Evolutionary conservation across 2,113 vertebrate species (phyloP).

Genomic region (Pelecanus crispus): DNA sequence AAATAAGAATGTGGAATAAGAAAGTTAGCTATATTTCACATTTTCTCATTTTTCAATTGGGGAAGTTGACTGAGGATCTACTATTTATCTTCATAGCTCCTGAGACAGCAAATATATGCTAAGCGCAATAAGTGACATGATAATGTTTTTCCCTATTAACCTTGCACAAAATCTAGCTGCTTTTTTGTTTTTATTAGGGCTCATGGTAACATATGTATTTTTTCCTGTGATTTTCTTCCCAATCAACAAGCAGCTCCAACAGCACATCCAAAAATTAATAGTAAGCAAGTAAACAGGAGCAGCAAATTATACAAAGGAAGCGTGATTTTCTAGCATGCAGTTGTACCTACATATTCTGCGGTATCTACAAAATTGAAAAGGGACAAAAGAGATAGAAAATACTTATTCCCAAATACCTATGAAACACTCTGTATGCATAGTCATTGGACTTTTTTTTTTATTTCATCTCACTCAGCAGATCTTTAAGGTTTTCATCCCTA

Average conservation of each 20-base stretch:
- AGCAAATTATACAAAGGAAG: background rate
- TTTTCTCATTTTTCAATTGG: constrained; percentile 32
- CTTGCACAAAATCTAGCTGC: constrained; percentile 13
- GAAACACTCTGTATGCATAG: background rate
- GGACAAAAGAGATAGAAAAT: background rate
- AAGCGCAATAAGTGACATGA: constrained; percentile 52
- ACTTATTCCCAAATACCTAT: background rate
- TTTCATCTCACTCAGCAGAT: background rate
- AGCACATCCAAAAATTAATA: constrained; percentile 31
- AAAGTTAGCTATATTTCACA: constrained; percentile 18
- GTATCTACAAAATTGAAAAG: background rate
- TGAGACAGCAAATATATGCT: constrained; percentile 57
- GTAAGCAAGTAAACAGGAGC: constrained; percentile 20
- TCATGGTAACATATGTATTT: constrained; percentile 10
- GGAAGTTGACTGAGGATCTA: background rate
- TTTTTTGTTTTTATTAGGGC: background rate
- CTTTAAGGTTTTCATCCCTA: background rate
- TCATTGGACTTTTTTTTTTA: background rate
- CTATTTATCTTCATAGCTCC: constrained; percentile 66
- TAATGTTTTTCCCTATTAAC: constrained; percentile 50
- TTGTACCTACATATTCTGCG: background rate
- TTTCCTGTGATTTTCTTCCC: constrained; percentile 33
- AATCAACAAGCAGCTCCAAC: constrained; percentile 27
- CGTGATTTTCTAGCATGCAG: background rate
- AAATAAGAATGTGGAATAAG: background rate